phyloP scores from a whole-genome alignment of 1,140 invertebrate species.

The Macrostomum lignano region DNA sequence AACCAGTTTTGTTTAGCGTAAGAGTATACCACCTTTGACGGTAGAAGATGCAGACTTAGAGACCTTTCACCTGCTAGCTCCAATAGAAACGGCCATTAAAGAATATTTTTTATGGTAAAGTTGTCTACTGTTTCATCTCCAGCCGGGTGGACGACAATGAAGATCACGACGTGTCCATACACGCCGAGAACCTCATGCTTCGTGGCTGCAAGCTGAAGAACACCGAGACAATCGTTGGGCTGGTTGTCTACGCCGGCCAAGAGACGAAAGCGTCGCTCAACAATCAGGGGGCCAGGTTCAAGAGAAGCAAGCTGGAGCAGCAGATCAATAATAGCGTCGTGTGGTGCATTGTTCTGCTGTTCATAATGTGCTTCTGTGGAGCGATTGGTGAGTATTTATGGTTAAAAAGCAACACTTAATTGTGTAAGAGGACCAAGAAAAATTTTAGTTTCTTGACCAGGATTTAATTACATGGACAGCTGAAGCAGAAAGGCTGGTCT shows the following conservation, averaged over 20 bases:
- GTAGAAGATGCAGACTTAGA: too few species aligned
- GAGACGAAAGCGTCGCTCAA: constrained; percentile 94
- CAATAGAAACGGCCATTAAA: too few species aligned
- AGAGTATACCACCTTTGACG: too few species aligned
- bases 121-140: too few species aligned
- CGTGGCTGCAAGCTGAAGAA: constrained; percentile 77
- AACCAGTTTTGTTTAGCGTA: too few species aligned
- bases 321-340: constrained; percentile 80
- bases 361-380: constrained; percentile 61
- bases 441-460: too few species aligned
- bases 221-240: constrained; percentile 65
- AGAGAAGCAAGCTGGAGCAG: constrained; percentile 59
- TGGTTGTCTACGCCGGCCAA: constrained; percentile 81
- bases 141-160: background rate
- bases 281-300: constrained; percentile 75
- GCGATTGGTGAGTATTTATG: constrained; percentile 39
- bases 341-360: constrained; percentile 71
- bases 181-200: constrained; percentile 66
- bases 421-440: too few species aligned
- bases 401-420: too few species aligned
- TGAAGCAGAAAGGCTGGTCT: too few species aligned
- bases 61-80: too few species aligned
- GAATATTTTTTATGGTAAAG: too few species aligned
- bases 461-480: too few species aligned
- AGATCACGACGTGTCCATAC: constrained; percentile 37